Evolutionary conservation across 1,140 invertebrate species (phyloP).

Genomic region (Bombus balteatus): DNA sequence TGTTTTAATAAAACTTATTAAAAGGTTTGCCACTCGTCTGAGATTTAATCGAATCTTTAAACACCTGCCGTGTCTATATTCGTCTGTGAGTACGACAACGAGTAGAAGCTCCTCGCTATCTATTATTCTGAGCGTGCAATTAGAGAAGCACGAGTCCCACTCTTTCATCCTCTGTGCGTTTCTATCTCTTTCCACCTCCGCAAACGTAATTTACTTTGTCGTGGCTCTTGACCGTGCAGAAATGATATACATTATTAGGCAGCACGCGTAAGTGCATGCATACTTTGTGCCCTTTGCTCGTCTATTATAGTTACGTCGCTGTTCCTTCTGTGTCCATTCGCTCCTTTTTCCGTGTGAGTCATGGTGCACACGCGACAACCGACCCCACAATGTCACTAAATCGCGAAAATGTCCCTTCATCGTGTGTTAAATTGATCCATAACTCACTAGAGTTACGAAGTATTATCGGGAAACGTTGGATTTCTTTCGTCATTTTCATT

Average conservation of each 20-base stretch:
- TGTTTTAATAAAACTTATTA: neutral
- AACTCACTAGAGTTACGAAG: neutral
- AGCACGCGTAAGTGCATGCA: neutral
- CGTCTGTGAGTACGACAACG: neutral
- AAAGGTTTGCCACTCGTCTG: neutral
- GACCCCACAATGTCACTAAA: neutral
- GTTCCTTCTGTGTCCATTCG: neutral
- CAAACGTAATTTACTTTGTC: slow-evolving; percentile 8
- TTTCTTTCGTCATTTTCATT: no score
- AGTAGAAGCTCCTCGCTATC: neutral
- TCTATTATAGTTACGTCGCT: neutral
- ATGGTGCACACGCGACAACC: neutral
- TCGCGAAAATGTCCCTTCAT: neutral
- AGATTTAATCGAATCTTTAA: slow-evolving; percentile 14
- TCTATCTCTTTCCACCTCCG: neutral
- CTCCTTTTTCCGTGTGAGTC: neutral
- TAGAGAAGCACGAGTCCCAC: neutral
- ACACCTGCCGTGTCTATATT: neutral
- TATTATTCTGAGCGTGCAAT: slow-evolving; percentile 36
- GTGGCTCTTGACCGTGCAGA: neutral
- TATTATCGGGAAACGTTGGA: neutral
- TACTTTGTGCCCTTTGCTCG: slow-evolving; percentile 3
- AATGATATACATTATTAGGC: slow-evolving; percentile 1
- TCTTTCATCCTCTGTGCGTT: neutral
- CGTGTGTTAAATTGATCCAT: neutral